Percentiles rank a stretch among this genome's conserved stretches.
phyloP scores from a whole-genome alignment of 2,113 vertebrate species.

The Elachura formosa region DNA sequence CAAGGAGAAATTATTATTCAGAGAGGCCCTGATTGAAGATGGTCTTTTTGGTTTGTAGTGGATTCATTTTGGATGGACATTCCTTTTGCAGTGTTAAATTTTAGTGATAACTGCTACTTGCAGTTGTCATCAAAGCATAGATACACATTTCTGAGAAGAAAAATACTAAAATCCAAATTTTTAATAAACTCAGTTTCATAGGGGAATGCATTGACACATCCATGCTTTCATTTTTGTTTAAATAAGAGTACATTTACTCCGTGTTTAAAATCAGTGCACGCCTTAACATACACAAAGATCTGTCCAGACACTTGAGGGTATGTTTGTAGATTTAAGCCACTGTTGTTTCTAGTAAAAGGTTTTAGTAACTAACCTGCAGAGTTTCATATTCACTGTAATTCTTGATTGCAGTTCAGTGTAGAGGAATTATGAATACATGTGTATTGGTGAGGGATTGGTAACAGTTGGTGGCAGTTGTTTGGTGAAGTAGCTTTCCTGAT shows the following conservation, averaged over 20 bases:
- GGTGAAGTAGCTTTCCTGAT: background rate
- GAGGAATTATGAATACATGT: background rate
- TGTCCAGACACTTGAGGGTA: background rate
- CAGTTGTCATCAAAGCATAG: background rate
- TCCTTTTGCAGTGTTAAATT: background rate
- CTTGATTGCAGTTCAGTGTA: background rate
- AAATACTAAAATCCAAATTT: background rate
- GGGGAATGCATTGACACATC: background rate
- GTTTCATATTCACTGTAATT: background rate
- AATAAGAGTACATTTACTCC: background rate
- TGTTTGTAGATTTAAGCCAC: background rate
- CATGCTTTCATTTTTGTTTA: background rate
- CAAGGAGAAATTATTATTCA: background rate
- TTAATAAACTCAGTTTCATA: background rate
- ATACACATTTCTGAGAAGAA: background rate
- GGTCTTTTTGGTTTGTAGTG: background rate
- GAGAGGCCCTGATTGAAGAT: background rate
- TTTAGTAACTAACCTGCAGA: background rate
- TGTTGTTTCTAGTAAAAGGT: background rate
- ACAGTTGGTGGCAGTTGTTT: background rate
- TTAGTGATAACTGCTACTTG: background rate
- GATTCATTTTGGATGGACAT: background rate
- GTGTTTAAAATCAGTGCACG: background rate
- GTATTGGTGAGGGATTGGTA: background rate
- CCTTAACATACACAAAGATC: fast-evolving